Conservation (phyloP, 2,888 invertebrate species). For the Achlya flavicornis region DNA sequence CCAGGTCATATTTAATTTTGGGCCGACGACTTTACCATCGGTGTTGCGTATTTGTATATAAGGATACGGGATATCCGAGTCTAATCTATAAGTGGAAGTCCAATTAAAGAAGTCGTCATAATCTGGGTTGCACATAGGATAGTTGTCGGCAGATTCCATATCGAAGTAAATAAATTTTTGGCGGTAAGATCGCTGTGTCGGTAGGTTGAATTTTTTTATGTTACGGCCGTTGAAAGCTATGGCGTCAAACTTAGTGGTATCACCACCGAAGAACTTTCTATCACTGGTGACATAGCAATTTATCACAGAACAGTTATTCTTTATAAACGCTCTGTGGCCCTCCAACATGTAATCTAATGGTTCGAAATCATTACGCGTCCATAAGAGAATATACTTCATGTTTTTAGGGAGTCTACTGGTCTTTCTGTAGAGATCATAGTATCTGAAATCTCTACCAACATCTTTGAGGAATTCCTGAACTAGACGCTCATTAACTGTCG, state of each 20-base stretch:
- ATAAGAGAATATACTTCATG: conserved; percentile 67
- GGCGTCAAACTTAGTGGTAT: conserved; percentile 62
- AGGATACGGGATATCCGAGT: conserved; percentile 67
- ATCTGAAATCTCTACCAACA: conserved; percentile 58
- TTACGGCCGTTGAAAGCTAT: conserved; percentile 69
- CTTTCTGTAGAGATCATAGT: conserved; percentile 62
- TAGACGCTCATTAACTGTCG: conserved; percentile 37
- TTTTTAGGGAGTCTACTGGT: conserved; percentile 48
- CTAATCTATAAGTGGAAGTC: conserved; percentile 71
- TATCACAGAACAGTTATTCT: conserved; percentile 60
- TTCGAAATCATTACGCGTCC: conserved; percentile 56
- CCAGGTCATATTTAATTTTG: conserved; percentile 57
- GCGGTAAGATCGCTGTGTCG: conserved; percentile 47
- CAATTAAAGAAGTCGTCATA: conserved; percentile 74
- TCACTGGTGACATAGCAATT: conserved; percentile 67
- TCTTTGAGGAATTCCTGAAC: conserved; percentile 61
- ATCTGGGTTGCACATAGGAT: conserved; percentile 54
- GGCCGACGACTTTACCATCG: conserved; percentile 59
- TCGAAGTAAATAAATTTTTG: conserved; percentile 73
- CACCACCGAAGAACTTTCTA: conserved; percentile 49
- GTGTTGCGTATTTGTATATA: conserved; percentile 61
- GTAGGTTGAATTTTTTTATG: conserved; percentile 43
- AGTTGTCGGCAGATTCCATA: conserved; percentile 70
- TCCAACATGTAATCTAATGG: conserved; percentile 59
- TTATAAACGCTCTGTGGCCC: conserved; percentile 62